A percentile compares a stretch with the other conserved stretches of the same genome.
Evolutionary conservation across 2,888 invertebrate species (phyloP).

Genomic region (Gastrophysa polygoni): DNA sequence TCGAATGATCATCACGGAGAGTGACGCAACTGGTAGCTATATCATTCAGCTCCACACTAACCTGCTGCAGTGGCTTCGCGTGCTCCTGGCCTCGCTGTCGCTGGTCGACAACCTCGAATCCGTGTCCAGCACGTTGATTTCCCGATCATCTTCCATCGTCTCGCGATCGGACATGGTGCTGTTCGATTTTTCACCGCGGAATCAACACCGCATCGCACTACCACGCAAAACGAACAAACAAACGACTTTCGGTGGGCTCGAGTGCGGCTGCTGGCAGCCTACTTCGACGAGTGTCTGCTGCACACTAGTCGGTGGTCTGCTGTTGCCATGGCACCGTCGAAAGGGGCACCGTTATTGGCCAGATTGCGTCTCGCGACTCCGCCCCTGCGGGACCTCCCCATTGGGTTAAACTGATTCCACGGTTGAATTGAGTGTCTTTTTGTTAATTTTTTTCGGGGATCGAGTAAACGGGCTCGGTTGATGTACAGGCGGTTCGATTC

Average conservation of each 20-base stretch:
- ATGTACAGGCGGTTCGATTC: slow-evolving; percentile 25
- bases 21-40: too few species aligned
- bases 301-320: slow-evolving; percentile 50
- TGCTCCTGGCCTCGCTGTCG: slow-evolving; percentile 67
- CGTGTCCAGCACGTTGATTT: slow-evolving; percentile 71
- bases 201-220: too few species aligned
- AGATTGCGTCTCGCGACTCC: slow-evolving; percentile 51
- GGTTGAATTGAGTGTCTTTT: slow-evolving; percentile 60
- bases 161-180: slow-evolving; percentile 57
- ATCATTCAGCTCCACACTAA: too few species aligned
- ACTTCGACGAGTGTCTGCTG: slow-evolving; percentile 41
- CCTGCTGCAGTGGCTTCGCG: slow-evolving; percentile 59
- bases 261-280: too few species aligned
- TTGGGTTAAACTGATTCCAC: slow-evolving; percentile 60
- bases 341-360: slow-evolving; percentile 54
- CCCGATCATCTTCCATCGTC: slow-evolving; percentile 65
- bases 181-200: too few species aligned
- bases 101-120: slow-evolving; percentile 68
- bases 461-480: slow-evolving; percentile 43
- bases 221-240: too few species aligned
- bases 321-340: slow-evolving; percentile 59
- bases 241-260: too few species aligned
- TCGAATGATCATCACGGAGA: too few species aligned
- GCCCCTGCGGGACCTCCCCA: slow-evolving; percentile 56
- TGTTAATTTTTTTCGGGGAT: slow-evolving; percentile 56